Evolutionary conservation across 2,797 vertebrate species (phyloP).

Genomic region (Microctenopoma steveboyesi): DNA sequence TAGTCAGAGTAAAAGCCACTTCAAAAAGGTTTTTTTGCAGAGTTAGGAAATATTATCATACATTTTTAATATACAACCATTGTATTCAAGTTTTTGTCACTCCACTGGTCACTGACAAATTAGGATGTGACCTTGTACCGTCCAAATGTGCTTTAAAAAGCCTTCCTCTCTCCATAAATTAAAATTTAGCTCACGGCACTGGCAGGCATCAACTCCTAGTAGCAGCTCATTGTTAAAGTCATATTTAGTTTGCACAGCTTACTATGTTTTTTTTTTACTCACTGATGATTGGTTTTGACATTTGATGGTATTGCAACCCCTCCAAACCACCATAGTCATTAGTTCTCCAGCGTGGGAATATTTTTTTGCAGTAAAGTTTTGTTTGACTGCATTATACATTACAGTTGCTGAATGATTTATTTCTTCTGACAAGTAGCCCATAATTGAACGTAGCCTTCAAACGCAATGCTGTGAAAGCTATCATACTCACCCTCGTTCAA

Average conservation of each 20-base stretch:
- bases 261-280: conserved; percentile 7
- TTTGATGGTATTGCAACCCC: conserved; percentile 31
- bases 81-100: conserved; percentile 9
- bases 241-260: conserved; percentile 20
- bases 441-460: conserved; percentile 74
- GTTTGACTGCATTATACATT: conserved; percentile 68
- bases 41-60: conserved; percentile 11
- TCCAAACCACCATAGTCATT: conserved; percentile 43
- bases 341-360: conserved; percentile 34
- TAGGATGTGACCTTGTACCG: conserved; percentile 13
- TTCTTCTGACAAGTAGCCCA: conserved; percentile 65
- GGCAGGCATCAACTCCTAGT: not conserved
- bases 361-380: conserved; percentile 57
- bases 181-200: not conserved
- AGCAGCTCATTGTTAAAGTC: conserved; percentile 18
- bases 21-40: conserved; percentile 13
- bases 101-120: conserved; percentile 18
- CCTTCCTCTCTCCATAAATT: conserved; percentile 20
- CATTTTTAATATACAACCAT: not conserved
- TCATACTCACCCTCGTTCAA: conserved; percentile 62
- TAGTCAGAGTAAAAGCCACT: conserved; percentile 31
- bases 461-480: conserved; percentile 59
- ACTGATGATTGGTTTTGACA: conserved; percentile 46
- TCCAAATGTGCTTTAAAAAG: conserved; percentile 13
- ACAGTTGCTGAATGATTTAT: conserved; percentile 72